Conservation (phyloP, 2,888 invertebrate species). For the Barypeithes pellucidus region DNA sequence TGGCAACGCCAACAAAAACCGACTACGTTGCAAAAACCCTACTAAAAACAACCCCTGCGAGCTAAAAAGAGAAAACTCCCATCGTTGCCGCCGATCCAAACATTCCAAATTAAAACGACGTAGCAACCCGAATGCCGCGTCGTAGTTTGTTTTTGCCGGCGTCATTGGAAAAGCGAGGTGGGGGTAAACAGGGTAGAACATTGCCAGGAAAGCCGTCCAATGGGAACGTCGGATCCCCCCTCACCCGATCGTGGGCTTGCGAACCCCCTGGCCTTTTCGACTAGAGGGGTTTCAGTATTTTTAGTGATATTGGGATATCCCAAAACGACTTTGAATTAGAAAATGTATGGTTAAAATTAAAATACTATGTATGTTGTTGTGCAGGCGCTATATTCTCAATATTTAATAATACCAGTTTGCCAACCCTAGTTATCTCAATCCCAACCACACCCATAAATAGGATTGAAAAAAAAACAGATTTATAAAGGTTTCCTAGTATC, state of each 20-base stretch:
- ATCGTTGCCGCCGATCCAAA: slow-evolving; percentile 61
- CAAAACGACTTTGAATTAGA: slow-evolving; percentile 7
- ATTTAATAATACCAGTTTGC: background rate
- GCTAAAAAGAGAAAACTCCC: slow-evolving; percentile 62
- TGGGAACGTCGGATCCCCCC: slow-evolving; percentile 17
- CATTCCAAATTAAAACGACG: slow-evolving; percentile 63
- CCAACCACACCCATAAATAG: too few species aligned
- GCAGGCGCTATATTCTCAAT: background rate
- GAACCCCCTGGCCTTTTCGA: slow-evolving; percentile 24
- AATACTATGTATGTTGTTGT: slow-evolving; percentile 2
- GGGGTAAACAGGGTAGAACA: slow-evolving; percentile 61
- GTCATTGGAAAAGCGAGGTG: slow-evolving; percentile 41
- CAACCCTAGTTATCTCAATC: too few species aligned
- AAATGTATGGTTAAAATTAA: slow-evolving; percentile 4
- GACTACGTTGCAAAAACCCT: slow-evolving; percentile 63
- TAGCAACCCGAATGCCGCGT: slow-evolving; percentile 58
- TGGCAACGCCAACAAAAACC: slow-evolving; percentile 58
- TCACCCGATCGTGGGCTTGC: slow-evolving; percentile 28
- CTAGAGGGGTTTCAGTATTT: slow-evolving; percentile 29
- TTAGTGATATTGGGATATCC: slow-evolving; percentile 30
- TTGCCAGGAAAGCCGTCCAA: slow-evolving; percentile 40
- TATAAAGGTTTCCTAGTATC: too few species aligned
- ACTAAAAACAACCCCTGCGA: slow-evolving; percentile 60
- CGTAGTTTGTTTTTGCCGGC: slow-evolving; percentile 53
- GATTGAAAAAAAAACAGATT: slow-evolving; percentile 13